Percentiles rank a stretch among this genome's conserved stretches.
Conservation (phyloP, 2,888 invertebrate species). For the Corythucha ciliata region DNA sequence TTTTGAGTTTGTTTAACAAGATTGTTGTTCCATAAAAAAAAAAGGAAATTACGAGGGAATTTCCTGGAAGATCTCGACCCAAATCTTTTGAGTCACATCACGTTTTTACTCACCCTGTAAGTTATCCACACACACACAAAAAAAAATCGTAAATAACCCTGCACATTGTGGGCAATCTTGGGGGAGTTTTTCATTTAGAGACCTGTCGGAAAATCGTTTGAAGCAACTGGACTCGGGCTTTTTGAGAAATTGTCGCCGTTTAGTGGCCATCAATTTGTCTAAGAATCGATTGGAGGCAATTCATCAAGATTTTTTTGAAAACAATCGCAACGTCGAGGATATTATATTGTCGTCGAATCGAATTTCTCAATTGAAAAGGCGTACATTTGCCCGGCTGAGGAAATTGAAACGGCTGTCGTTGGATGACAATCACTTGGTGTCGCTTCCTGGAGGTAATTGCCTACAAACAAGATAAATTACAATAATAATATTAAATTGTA, state of each 20-base stretch:
- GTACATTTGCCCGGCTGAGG: conserved; percentile 50
- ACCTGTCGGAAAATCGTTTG: conserved; percentile 57
- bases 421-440: conserved; percentile 56
- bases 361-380: conserved; percentile 56
- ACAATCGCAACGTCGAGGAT: conserved; percentile 52
- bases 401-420: conserved; percentile 58
- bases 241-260: conserved; percentile 49
- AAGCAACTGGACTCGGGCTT: conserved; percentile 49
- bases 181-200: conserved; percentile 38
- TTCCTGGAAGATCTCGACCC: conserved; percentile 52
- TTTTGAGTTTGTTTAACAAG: too few relatives aligned
- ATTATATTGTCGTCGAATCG: conserved; percentile 62
- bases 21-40: too few relatives aligned
- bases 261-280: conserved; percentile 57
- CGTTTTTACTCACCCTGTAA: conserved; percentile 54
- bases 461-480: too few relatives aligned
- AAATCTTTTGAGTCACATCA: conserved; percentile 49
- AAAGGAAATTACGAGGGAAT: conserved; percentile 57
- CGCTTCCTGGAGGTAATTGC: conserved; percentile 46
- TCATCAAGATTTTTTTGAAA: conserved; percentile 50
- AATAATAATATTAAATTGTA: too few relatives aligned
- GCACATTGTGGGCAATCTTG: neutral
- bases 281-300: conserved; percentile 54
- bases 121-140: too few relatives aligned
- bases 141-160: neutral